These are phyloP conservation scores for Octonoba sinensis DNA, from an alignment of 2,888 invertebrate species.

Conservation along the genomic window DNA sequence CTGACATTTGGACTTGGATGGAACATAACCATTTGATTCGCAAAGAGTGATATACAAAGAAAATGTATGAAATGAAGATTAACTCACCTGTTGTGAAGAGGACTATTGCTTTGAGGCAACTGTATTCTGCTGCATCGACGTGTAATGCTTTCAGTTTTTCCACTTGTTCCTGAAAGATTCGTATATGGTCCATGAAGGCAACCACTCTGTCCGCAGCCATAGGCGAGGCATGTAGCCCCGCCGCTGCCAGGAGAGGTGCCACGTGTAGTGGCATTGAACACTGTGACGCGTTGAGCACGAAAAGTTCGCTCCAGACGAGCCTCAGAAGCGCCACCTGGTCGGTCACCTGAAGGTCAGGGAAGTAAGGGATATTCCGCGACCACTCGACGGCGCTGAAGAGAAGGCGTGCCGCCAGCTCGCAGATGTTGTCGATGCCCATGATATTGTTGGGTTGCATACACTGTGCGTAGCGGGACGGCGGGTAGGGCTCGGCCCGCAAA, in stretches of 20 bases:
- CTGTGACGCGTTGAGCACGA: slow-evolving; percentile 97
- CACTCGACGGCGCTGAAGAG: slow-evolving; percentile 98
- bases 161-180: slow-evolving; percentile 89
- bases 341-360: slow-evolving; percentile 90
- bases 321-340: slow-evolving; percentile 95
- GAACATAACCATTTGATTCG: too few relatives aligned
- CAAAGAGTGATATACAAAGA: too few relatives aligned
- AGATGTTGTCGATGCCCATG: slow-evolving; percentile 98
- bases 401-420: slow-evolving; percentile 93
- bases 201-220: slow-evolving; percentile 98
- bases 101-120: slow-evolving; percentile 98
- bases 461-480: slow-evolving; percentile 94
- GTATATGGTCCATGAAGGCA: slow-evolving; percentile 98
- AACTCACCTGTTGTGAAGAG: slow-evolving; percentile 97
- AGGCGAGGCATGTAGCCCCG: slow-evolving; percentile 92
- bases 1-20: too few relatives aligned
- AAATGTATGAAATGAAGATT: too few relatives aligned
- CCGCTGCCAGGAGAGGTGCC: slow-evolving; percentile 93
- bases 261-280: slow-evolving; percentile 98
- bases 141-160: slow-evolving; percentile 97
- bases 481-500: slow-evolving; percentile 95
- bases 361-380: slow-evolving; percentile 98
- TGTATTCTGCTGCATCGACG: slow-evolving; percentile 98
- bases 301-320: slow-evolving; percentile 96
- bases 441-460: slow-evolving; percentile 90